These are phyloP conservation scores for Lepisosteus osseus DNA, from an alignment of 2,113 vertebrate species.

Conservation along the genomic window DNA sequence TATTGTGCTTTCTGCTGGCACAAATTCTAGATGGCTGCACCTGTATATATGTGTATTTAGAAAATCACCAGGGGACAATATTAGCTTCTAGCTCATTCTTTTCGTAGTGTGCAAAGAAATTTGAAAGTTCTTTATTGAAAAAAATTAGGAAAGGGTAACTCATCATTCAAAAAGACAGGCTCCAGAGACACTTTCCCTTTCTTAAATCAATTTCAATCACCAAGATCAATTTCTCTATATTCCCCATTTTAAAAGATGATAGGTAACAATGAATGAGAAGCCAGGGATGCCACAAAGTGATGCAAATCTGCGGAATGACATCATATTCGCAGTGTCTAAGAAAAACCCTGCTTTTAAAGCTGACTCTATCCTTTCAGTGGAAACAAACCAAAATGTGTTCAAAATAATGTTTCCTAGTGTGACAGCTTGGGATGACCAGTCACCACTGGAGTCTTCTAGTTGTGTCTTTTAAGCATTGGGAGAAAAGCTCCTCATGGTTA, in stretches of 20 bases:
- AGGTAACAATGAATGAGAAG: slow-evolving; percentile 3
- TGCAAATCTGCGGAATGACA: background rate
- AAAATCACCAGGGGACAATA: too few relatives aligned
- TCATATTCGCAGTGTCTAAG: background rate
- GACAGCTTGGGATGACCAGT: too few relatives aligned
- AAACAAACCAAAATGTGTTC: too few relatives aligned
- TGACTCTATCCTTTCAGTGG: too few relatives aligned
- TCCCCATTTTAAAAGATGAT: background rate
- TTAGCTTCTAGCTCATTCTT: background rate
- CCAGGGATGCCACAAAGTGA: background rate
- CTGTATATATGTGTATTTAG: too few relatives aligned
- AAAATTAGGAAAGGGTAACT: background rate
- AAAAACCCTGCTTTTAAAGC: too few relatives aligned
- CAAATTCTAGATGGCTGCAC: too few relatives aligned
- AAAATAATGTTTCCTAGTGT: too few relatives aligned
- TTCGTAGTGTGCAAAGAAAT: background rate
- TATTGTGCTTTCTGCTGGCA: too few relatives aligned
- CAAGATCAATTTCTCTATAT: slow-evolving; percentile 16
- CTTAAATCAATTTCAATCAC: slow-evolving; percentile 16
- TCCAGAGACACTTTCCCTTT: background rate
- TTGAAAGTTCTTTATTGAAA: background rate
- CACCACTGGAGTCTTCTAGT: too few relatives aligned
- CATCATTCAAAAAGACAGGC: slow-evolving; percentile 11
- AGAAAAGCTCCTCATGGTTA: too few relatives aligned
- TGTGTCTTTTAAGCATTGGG: too few relatives aligned